These are phyloP conservation scores for Enteromius viviparus DNA, from an alignment of 2,797 vertebrate genomes.

Conservation along the genomic window DNA sequence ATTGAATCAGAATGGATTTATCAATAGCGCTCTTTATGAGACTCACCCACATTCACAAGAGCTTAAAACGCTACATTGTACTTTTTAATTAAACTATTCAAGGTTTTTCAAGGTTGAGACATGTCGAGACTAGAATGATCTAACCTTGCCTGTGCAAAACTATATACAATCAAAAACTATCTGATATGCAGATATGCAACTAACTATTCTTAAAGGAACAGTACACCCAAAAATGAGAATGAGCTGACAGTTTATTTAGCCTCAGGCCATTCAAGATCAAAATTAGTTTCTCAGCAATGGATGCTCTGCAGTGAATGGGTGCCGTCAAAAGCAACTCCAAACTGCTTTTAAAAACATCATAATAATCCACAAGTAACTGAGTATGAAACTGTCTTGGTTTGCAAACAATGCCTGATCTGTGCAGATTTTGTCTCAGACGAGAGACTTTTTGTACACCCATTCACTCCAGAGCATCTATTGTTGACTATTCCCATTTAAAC, in stretches of 20 bases:
- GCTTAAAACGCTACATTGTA: neutral
- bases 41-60: neutral
- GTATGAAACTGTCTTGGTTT: no score
- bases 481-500: neutral
- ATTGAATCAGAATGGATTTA: neutral
- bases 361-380: neutral
- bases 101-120: neutral
- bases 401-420: no score
- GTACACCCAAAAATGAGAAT: neutral
- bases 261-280: neutral
- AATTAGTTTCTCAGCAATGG: neutral
- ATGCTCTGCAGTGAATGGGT: neutral
- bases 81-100: neutral
- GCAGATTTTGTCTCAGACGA: no score
- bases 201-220: neutral
- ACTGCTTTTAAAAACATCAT: neutral
- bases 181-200: neutral
- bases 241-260: neutral
- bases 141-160: neutral
- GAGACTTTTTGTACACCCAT: neutral
- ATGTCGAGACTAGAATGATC: neutral
- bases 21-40: constrained; percentile 1
- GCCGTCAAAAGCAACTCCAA: neutral
- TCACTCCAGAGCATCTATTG: neutral
- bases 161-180: neutral